A percentile compares a stretch with the other conserved stretches of the same genome.
Conservation (phyloP, 1,140 invertebrate genomes). For the Drosophila nigromelanica region DNA sequence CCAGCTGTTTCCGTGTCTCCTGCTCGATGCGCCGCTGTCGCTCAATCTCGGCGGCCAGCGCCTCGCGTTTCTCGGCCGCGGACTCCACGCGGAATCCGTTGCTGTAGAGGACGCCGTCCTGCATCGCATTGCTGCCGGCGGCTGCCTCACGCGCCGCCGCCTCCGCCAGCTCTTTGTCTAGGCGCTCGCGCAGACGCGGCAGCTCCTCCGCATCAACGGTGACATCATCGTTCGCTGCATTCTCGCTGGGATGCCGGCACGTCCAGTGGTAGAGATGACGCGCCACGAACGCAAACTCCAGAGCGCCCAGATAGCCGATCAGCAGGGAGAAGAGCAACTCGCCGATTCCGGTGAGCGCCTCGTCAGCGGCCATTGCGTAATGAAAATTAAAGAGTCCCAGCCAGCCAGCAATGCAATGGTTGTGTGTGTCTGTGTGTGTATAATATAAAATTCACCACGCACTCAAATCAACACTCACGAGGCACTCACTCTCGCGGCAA, state of each 20-base stretch:
- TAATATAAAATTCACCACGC: constrained; percentile 70
- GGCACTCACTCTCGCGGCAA: constrained; percentile 48
- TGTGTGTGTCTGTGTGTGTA: constrained; percentile 13
- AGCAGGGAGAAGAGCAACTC: constrained; percentile 88
- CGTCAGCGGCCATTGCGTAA: constrained; percentile 73
- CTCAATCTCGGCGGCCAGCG: constrained; percentile 63
- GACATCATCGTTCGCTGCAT: constrained; percentile 16
- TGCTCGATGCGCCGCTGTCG: constrained; percentile 69
- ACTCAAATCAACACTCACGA: constrained; percentile 32
- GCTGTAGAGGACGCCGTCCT: constrained; percentile 74
- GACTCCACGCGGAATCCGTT: constrained; percentile 76
- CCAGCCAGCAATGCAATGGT: constrained; percentile 49
- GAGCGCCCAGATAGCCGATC: constrained; percentile 88
- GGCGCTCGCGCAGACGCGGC: constrained; percentile 54
- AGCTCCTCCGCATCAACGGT: constrained; percentile 57
- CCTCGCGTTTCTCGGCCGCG: constrained; percentile 45
- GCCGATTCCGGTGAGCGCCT: constrained; percentile 68
- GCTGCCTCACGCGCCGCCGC: constrained; percentile 53
- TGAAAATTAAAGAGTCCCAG: constrained; percentile 20
- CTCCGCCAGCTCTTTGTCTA: constrained; percentile 52
- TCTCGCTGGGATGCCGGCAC: constrained; percentile 48
- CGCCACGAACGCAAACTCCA: constrained; percentile 86
- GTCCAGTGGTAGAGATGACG: constrained; percentile 75
- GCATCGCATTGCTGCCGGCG: constrained; percentile 64
- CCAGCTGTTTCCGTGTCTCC: constrained; percentile 66